Evolutionary conservation across 2,888 invertebrate genomes (phyloP), one percentile per base, ranked within the genome.

Genomic region (Ariolimax columbianus): DNA sequence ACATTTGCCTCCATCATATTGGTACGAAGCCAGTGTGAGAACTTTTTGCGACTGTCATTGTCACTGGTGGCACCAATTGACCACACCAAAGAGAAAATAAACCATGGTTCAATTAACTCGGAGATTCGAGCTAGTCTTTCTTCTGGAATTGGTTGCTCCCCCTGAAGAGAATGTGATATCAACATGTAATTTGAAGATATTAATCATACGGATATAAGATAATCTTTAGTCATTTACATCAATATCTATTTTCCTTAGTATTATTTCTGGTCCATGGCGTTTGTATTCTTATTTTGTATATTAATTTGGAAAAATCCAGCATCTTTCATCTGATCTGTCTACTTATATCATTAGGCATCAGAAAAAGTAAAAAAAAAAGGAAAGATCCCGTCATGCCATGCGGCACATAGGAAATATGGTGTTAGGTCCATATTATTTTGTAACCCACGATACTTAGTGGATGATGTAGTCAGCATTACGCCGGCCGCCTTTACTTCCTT

Each of bases 1-100:
- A 93, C 94, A 87, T 91, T 88, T 79, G 91, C 88, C 85, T 91
- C 86, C 0, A 92, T 91, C 94, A 96, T 96, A 47, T 94, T 94
- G 0, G 94, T 89, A 59, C 96, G 94, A 79, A 97, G 93, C 95
- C 96, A 96, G 9, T 89, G 87, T 17, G 91, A 91, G 88, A 93
- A 94, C 87, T 93, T 93, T 68, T 88, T 86, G 36, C 97, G 95
- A 0, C 96, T 95, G 85, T 95, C 95, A 92, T 96, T 95, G 91
- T 97, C 96, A 90, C 96, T 96, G 0, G 96, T 97, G 9, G 96
- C 96, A 0, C 97, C 97, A 77, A 97, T 95, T 47, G 96, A 96
- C 97, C 97, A 97, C 6, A 96, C 95, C 14, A 96, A 93, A 0
- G 96, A 95, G 95, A 96, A 97, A 78, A 96, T 95, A 86, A 96